A percentile compares a stretch with the other conserved stretches of the same genome.
Conservation (phyloP, 2,113 vertebrate species). For the Podarcis muralis region DNA sequence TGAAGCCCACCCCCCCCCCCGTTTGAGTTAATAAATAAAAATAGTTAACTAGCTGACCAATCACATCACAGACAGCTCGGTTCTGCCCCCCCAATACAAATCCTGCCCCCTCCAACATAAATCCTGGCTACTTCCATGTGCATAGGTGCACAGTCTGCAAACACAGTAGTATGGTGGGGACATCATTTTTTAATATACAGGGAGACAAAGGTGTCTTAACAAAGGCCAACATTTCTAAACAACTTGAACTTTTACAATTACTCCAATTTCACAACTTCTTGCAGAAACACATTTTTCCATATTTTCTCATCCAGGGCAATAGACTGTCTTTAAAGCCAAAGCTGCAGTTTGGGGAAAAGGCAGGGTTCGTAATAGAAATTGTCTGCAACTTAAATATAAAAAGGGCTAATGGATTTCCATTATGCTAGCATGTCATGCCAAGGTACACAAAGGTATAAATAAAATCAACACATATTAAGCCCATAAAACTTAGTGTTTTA, state of each 20-base stretch:
- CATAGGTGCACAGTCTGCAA: not conserved
- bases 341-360: slow-evolving; percentile 28
- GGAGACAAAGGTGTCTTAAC: not conserved
- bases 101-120: no score
- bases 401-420: slow-evolving; percentile 30
- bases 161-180: not conserved
- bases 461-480: slow-evolving; percentile 28
- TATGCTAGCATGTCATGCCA: slow-evolving; percentile 28
- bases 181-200: not conserved
- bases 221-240: not conserved
- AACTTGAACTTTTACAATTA: not conserved
- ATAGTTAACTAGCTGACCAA: no score
- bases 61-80: no score
- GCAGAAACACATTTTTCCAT: not conserved
- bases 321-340: slow-evolving; percentile 31
- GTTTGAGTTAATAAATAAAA: no score
- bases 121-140: no score
- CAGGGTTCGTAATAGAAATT: slow-evolving; percentile 22
- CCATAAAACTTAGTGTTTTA: slow-evolving; percentile 28
- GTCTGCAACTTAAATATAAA: slow-evolving; percentile 36
- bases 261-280: not conserved
- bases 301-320: not conserved
- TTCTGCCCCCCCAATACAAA: no score
- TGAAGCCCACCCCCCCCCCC: no score
- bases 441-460: slow-evolving; percentile 33